A percentile compares a stretch with the other conserved stretches of the same genome.
phyloP scores from a whole-genome alignment of 2,113 vertebrate genomes.

The Mus spicilegus region DNA sequence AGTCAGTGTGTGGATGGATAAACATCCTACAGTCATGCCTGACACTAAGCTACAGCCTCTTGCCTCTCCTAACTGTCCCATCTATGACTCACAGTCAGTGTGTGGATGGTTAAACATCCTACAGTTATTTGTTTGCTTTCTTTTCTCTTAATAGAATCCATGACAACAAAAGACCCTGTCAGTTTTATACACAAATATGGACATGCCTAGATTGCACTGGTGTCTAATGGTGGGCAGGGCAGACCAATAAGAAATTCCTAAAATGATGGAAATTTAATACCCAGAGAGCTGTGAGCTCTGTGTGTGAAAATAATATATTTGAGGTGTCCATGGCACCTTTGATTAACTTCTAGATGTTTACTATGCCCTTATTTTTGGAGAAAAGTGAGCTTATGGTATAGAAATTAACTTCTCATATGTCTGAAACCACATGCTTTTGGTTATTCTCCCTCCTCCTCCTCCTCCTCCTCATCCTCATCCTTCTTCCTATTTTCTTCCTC shows the following conservation, averaged over 20 bases:
- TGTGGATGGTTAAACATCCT: background rate
- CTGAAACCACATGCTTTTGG: background rate
- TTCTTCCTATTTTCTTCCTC: background rate
- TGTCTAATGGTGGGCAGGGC: background rate
- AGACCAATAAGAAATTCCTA: background rate
- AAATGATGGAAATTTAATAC: background rate
- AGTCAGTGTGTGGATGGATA: background rate
- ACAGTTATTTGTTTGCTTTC: background rate
- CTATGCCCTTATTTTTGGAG: conserved; percentile 18
- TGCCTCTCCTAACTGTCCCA: background rate
- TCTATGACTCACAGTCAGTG: background rate
- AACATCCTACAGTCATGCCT: background rate
- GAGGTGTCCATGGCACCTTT: background rate
- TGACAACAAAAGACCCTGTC: conserved; percentile 33
- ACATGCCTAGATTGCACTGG: background rate
- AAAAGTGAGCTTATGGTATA: conserved; percentile 64
- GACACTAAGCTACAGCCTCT: background rate
- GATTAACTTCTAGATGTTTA: background rate
- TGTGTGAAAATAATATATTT: background rate
- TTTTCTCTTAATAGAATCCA: background rate
- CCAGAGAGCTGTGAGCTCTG: background rate
- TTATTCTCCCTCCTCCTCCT: background rate
- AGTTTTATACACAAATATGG: background rate
- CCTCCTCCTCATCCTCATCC: no score
- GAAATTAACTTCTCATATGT: background rate